These are phyloP conservation scores for Carduelis carduelis DNA, from an alignment of 2,797 vertebrate genomes.

Conservation along the genomic window DNA sequence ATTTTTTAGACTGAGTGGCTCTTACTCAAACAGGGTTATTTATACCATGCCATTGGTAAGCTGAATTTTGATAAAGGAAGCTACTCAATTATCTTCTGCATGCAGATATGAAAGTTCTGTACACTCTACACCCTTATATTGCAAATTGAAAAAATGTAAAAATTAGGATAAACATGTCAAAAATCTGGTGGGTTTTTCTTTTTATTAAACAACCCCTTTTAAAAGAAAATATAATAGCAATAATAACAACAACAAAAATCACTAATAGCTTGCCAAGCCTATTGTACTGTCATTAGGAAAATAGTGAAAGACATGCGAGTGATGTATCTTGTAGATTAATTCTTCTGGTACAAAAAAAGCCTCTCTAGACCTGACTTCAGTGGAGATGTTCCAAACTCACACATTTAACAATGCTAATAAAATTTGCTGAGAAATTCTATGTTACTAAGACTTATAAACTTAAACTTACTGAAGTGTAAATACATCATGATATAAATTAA, in stretches of 20 bases:
- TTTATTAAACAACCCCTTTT: not conserved
- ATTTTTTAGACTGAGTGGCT: not conserved
- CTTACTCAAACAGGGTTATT: not conserved
- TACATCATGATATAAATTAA: not conserved
- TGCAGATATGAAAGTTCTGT: not conserved
- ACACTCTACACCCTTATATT: not conserved
- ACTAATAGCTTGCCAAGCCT: not conserved
- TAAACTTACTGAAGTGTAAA: not conserved
- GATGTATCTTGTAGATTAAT: not conserved
- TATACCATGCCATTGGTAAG: not conserved
- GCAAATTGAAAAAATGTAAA: not conserved
- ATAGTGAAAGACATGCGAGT: not conserved
- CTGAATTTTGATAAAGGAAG: not conserved
- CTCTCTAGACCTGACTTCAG: not conserved
- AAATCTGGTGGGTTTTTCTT: accelerated
- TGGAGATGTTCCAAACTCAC: not conserved
- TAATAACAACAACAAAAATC: not conserved
- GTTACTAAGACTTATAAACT: not conserved
- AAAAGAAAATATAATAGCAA: not conserved
- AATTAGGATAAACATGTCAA: not conserved
- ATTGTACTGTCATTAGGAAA: not conserved
- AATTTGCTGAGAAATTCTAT: not conserved
- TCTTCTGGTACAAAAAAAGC: not conserved
- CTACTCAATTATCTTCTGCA: not conserved
- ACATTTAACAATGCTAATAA: not conserved